Evolutionary conservation across 1,140 invertebrate genomes (phyloP), one percentile per base, ranked within the genome.

Genomic region (Hestina assimilis): DNA sequence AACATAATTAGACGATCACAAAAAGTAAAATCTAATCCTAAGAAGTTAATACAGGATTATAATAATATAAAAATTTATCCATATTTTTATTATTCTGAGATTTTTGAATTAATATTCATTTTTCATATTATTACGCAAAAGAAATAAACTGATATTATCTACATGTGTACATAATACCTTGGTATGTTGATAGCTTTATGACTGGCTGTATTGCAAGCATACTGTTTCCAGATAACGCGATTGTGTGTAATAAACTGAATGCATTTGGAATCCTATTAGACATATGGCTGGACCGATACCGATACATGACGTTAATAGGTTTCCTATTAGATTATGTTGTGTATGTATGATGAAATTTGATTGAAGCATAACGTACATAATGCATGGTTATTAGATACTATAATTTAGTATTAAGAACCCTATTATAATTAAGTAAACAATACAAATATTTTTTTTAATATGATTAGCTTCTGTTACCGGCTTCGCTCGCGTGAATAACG

Each of bases 221-320:
- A 45, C 24, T 45, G 59, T 51, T 35, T 52, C 38, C 43, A 57
- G 54, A 68, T 55, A 61, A 63, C 58, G 43, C 52, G 63, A 63
- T 69, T 64, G 63, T 64, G 68, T 68, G 66, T 66, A 69, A 66
- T 69, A 70, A 67, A 63, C 69, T 67, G 66, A 62, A 69, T 61
- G 63, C 66, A 59, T 63, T 72, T 52, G 66, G 55, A 69, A 72
- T 72, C 66, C 69, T 66, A 69, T 72, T 72, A 72, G 69, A 66
- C 69, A 62, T 69, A 72, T 64, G 69, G 62, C 62, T 58, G 57
- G 45, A 35, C 67, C 41, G 59, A 66, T 69, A 69, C 42, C 64
- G 69, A 66, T 72, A 59, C 68, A 70, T 57, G 64, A 59, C 43
- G 66, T 58, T 65, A 68, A 66, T 59, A 66, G 59, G 66, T 63